These are phyloP conservation scores for Sceloporus undulatus DNA, from an alignment of 2,113 vertebrate species.

Conservation along the genomic window DNA sequence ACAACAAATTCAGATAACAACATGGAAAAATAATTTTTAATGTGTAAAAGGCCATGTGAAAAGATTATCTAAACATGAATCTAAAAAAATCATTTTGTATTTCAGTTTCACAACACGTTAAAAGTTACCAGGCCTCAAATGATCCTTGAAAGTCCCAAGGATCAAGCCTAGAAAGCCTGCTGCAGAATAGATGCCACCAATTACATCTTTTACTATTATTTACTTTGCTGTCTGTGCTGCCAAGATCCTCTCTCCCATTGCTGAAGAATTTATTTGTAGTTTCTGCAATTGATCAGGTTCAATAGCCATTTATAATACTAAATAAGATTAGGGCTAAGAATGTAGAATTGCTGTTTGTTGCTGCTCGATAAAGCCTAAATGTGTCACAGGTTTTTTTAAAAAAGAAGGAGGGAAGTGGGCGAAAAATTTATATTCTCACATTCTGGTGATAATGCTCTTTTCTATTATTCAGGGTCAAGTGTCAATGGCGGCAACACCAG, in stretches of 20 bases:
- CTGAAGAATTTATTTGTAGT: too few species aligned
- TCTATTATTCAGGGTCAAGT: constrained; percentile 81
- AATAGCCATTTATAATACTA: background rate
- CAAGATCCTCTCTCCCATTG: too few species aligned
- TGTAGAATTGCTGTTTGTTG: background rate
- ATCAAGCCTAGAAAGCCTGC: background rate
- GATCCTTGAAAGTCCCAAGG: background rate
- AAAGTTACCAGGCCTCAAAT: background rate
- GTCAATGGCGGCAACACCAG: constrained; percentile 92
- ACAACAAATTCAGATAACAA: background rate
- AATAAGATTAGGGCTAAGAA: background rate
- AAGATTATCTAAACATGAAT: background rate
- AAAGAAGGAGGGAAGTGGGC: background rate
- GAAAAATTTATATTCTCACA: background rate
- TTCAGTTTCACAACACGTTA: background rate
- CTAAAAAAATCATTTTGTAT: too few species aligned
- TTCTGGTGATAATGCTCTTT: background rate
- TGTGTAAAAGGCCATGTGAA: background rate
- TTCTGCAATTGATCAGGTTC: background rate
- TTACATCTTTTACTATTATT: background rate
- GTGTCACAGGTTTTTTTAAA: background rate
- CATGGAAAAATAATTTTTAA: background rate
- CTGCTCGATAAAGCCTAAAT: background rate
- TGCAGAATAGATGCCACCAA: background rate
- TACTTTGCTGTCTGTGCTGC: background rate